Evolutionary conservation across 2,888 invertebrate genomes (phyloP).

Genomic region (Sisyra nigra): DNA sequence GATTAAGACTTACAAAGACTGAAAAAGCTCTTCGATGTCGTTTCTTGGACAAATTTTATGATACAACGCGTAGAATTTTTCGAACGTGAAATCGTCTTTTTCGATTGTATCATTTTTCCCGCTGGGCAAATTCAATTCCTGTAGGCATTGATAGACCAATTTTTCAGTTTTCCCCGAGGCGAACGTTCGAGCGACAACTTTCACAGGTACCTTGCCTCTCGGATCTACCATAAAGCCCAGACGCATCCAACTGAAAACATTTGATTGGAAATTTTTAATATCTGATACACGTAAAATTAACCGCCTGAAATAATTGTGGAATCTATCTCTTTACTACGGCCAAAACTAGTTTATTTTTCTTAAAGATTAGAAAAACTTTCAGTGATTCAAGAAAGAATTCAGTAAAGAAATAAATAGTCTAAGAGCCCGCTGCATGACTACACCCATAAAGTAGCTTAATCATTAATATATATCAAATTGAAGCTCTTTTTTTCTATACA

Average conservation of each 20-base stretch:
- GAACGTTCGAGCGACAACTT: constrained; percentile 91
- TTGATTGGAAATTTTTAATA: background rate
- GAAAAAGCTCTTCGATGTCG: constrained; percentile 95
- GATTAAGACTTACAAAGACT: constrained; percentile 66
- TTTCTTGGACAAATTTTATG: constrained; percentile 98
- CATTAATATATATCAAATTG: too few species aligned
- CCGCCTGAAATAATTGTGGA: too few species aligned
- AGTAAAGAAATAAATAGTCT: too few species aligned
- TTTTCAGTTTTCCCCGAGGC: constrained; percentile 99
- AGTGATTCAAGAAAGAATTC: too few species aligned
- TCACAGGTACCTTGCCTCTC: constrained; percentile 90
- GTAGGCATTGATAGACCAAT: constrained; percentile 89
- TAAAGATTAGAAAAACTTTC: too few species aligned
- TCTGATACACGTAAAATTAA: background rate
- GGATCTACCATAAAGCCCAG: constrained; percentile 87
- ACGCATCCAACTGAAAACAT: constrained; percentile 86
- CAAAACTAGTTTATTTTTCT: too few species aligned
- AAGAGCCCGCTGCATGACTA: too few species aligned
- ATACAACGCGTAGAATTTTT: constrained; percentile 95
- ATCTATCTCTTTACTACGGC: too few species aligned
- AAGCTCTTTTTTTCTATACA: too few species aligned
- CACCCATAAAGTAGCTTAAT: too few species aligned
- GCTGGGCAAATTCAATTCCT: constrained; percentile 83
- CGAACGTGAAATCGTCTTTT: constrained; percentile 88
- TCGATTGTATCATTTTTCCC: constrained; percentile 96